phyloP scores from a whole-genome alignment of 2,797 vertebrate genomes.

The Neopelma chrysocephalum region DNA sequence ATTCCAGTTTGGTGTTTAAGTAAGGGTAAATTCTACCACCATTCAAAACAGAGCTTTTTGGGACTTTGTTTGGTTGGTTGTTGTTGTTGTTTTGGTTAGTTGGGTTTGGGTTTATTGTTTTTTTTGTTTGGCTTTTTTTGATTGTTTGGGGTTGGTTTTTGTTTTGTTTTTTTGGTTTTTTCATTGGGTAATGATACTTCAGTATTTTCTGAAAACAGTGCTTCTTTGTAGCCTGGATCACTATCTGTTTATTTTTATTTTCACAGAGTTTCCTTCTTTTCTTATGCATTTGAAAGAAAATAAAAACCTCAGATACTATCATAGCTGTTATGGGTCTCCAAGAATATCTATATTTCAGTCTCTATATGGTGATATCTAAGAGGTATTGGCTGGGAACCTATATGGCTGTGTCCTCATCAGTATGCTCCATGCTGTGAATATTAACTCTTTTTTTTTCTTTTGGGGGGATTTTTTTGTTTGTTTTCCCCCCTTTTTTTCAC shows the following conservation, averaged over 20 bases:
- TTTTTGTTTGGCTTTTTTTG: not conserved
- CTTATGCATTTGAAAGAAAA: not conserved
- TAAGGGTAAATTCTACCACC: not conserved
- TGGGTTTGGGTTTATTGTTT: not conserved
- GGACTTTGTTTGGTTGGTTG: fast-evolving
- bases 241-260: not conserved
- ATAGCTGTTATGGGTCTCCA: not conserved
- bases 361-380: not conserved
- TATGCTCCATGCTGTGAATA: not conserved
- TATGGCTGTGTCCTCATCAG: not conserved
- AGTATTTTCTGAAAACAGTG: not conserved
- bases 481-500: fast-evolving
- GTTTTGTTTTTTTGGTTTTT: too few relatives aligned
- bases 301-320: not conserved
- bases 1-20: not conserved
- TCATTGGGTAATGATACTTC: not conserved
- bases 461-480: not conserved
- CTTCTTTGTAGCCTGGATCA: not conserved
- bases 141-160: not conserved
- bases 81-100: not conserved
- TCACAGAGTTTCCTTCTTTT: not conserved
- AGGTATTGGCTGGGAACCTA: not conserved
- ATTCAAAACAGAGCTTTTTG: not conserved
- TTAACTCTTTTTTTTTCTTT: not conserved
- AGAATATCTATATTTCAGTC: not conserved